Percentiles rank a stretch among this genome's conserved stretches.
phyloP scores from a whole-genome alignment of 2,113 vertebrate genomes.

The Cryptotis parvus region DNA sequence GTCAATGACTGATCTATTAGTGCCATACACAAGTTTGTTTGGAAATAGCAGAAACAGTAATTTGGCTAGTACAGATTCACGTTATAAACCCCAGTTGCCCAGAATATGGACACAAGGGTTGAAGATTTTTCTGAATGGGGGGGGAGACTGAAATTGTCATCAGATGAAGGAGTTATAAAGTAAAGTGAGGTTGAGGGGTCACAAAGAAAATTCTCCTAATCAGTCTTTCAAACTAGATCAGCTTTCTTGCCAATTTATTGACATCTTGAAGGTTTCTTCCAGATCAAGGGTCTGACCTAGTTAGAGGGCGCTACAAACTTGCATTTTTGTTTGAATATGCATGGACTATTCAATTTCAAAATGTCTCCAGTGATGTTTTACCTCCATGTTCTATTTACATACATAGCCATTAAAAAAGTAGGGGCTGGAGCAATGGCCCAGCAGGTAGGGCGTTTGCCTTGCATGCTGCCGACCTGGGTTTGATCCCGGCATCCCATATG shows the following conservation, averaged over 20 bases:
- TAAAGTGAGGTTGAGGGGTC: not conserved
- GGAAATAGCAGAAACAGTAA: not conserved
- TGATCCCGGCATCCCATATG: no score
- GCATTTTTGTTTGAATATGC: not conserved
- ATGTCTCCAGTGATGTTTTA: not conserved
- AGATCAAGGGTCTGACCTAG: not conserved
- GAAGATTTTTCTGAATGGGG: not conserved
- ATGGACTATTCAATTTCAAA: not conserved
- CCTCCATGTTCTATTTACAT: constrained; percentile 25
- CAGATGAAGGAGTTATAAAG: not conserved
- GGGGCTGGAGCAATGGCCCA: no score
- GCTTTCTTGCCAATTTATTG: not conserved
- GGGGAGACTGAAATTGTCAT: not conserved
- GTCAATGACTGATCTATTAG: not conserved
- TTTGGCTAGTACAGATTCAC: not conserved
- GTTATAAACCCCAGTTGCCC: not conserved
- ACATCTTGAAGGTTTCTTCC: not conserved
- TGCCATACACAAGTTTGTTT: not conserved
- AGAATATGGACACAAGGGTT: not conserved
- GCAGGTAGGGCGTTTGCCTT: no score
- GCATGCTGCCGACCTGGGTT: no score
- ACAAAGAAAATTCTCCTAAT: not conserved
- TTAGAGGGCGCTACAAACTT: not conserved
- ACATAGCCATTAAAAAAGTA: constrained; percentile 50
- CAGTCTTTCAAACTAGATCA: not conserved